A percentile compares a stretch with the other conserved stretches of the same genome.
These are phyloP conservation scores for Hipposideros larvatus DNA, from an alignment of 2,797 vertebrate species.

Conservation along the genomic window DNA sequence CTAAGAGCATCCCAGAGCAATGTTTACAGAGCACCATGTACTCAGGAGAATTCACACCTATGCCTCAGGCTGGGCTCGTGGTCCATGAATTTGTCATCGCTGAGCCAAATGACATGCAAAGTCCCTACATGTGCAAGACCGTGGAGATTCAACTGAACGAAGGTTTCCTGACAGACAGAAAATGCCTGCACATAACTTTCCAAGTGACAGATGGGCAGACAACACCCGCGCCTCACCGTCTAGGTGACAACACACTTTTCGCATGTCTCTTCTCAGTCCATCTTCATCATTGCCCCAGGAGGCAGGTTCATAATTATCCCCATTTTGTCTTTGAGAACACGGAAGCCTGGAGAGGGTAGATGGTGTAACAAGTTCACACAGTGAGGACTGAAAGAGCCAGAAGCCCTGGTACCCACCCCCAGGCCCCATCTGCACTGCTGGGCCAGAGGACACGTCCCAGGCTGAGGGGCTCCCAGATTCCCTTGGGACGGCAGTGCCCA, in stretches of 20 bases:
- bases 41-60: neutral
- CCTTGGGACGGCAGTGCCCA: neutral
- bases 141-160: neutral
- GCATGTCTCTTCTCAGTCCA: neutral
- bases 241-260: conserved; percentile 19
- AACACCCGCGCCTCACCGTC: accelerated
- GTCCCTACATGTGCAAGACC: neutral
- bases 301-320: conserved; percentile 17
- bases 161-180: conserved; percentile 27
- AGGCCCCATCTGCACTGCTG: accelerated
- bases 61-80: neutral
- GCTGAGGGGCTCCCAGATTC: neutral
- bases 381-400: neutral
- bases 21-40: neutral
- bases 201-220: conserved; percentile 26
- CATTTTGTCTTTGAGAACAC: conserved; percentile 42
- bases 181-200: conserved; percentile 10
- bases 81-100: neutral
- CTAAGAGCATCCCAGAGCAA: neutral
- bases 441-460: neutral
- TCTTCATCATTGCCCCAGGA: neutral
- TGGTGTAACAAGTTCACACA: conserved; percentile 39
- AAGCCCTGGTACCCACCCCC: neutral
- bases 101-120: conserved; percentile 19
- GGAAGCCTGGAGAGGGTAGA: neutral